Conservation (phyloP, 2,888 invertebrate species). For the Zeuzera pyrina region DNA sequence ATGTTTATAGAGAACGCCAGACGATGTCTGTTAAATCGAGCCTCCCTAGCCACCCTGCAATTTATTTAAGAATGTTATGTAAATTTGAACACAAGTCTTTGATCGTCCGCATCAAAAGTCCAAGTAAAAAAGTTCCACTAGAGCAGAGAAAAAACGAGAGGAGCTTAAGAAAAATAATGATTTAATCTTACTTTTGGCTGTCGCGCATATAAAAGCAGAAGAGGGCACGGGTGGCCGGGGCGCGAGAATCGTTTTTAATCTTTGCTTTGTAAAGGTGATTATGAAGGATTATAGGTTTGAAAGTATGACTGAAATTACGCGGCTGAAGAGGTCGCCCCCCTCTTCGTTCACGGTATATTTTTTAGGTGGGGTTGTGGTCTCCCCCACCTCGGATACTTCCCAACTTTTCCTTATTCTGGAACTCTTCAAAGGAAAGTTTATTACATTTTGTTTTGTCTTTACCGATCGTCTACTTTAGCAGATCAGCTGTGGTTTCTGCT, state of each 20-base stretch:
- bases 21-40: constrained; percentile 34
- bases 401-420: constrained; percentile 63
- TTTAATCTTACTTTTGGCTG: constrained; percentile 72
- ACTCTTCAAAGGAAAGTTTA: constrained; percentile 63
- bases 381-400: constrained; percentile 43
- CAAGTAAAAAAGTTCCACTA: constrained; percentile 64
- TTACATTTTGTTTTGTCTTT: constrained; percentile 52
- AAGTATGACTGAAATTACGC: constrained; percentile 71
- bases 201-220: constrained; percentile 68
- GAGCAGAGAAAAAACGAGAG: constrained; percentile 62
- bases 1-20: constrained; percentile 48
- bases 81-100: constrained; percentile 73
- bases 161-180: constrained; percentile 74
- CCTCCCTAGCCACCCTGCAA: constrained; percentile 51
- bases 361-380: constrained; percentile 64
- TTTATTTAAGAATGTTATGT: constrained; percentile 74
- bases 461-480: constrained; percentile 29
- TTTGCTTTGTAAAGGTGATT: constrained; percentile 76
- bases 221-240: constrained; percentile 31
- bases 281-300: constrained; percentile 74
- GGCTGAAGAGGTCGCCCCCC: constrained; percentile 54
- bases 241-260: constrained; percentile 73
- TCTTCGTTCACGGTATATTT: constrained; percentile 64
- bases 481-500: constrained; percentile 45
- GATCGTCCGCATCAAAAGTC: constrained; percentile 72